Evolutionary conservation across 2,113 vertebrate genomes (phyloP).

Genomic region (Petrocephalus zakoni): DNA sequence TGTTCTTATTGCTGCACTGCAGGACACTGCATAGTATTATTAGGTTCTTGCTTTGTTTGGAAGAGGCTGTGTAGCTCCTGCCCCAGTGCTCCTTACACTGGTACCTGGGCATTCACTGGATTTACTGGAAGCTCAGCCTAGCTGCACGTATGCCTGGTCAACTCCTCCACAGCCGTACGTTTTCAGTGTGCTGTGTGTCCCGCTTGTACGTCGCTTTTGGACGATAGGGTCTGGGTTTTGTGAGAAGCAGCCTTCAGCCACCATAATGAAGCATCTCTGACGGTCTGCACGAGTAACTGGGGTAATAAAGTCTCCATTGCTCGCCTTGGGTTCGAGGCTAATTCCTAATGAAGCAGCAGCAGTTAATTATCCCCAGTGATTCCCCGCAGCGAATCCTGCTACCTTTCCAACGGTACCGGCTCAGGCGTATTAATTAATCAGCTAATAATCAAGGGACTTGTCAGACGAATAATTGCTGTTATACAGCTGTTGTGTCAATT

Average conservation of each 20-base stretch:
- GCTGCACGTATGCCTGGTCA: background rate
- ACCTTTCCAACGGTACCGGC: background rate
- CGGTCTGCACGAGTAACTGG: background rate
- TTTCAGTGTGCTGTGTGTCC: background rate
- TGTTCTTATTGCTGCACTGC: background rate
- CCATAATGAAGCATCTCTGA: background rate
- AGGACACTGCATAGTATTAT: background rate
- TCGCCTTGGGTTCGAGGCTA: background rate
- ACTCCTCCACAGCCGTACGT: background rate
- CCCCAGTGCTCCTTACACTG: background rate
- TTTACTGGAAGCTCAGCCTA: background rate
- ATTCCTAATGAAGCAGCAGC: background rate
- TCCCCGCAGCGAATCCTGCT: background rate
- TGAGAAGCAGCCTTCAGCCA: background rate
- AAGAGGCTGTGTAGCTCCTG: background rate
- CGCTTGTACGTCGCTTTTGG: background rate
- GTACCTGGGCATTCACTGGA: background rate
- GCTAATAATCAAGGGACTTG: background rate
- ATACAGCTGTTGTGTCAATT: background rate
- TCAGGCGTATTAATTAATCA: constrained; percentile 5
- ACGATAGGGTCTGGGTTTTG: background rate
- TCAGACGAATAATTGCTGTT: background rate
- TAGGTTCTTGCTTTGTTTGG: background rate
- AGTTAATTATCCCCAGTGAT: background rate
- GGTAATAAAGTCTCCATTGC: background rate